Percentiles rank a stretch among this genome's conserved stretches.
Evolutionary conservation across 2,113 vertebrate species (phyloP).

Genomic region (Ictalurus furcatus): DNA sequence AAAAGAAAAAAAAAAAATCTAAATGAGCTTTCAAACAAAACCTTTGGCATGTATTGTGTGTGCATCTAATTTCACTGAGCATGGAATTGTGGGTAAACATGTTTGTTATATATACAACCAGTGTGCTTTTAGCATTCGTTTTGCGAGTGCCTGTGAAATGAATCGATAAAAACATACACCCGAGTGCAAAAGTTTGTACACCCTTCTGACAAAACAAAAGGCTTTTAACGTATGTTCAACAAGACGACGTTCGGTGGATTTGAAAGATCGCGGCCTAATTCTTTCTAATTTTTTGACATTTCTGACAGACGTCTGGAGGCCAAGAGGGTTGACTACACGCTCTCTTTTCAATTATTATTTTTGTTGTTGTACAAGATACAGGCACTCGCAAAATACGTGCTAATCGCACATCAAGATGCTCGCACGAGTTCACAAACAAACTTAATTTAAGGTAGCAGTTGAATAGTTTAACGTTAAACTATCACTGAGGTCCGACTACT

Average conservation of each 20-base stretch:
- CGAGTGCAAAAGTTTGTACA: neutral
- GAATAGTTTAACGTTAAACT: neutral
- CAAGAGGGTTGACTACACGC: neutral
- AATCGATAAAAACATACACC: neutral
- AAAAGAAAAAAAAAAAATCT: conserved; percentile 21
- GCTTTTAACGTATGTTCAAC: neutral
- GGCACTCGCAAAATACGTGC: too few species aligned
- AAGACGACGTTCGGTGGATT: neutral
- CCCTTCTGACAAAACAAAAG: neutral
- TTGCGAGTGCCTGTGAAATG: neutral
- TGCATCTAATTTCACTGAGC: conserved; percentile 1
- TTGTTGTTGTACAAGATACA: too few species aligned
- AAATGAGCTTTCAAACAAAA: conserved; percentile 28
- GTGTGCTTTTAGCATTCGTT: neutral
- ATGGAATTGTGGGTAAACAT: neutral
- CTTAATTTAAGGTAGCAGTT: neutral
- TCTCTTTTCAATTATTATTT: too few species aligned
- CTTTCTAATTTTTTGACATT: neutral
- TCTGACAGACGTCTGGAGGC: neutral
- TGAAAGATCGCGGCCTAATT: neutral
- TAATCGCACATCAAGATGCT: neutral
- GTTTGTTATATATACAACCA: neutral
- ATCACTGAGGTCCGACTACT: neutral
- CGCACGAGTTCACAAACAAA: neutral
- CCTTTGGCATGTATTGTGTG: conserved; percentile 59